Base-by-base conservation (phyloP, 2,888 invertebrate genomes). In the Lucinisca nassula region DNA sequence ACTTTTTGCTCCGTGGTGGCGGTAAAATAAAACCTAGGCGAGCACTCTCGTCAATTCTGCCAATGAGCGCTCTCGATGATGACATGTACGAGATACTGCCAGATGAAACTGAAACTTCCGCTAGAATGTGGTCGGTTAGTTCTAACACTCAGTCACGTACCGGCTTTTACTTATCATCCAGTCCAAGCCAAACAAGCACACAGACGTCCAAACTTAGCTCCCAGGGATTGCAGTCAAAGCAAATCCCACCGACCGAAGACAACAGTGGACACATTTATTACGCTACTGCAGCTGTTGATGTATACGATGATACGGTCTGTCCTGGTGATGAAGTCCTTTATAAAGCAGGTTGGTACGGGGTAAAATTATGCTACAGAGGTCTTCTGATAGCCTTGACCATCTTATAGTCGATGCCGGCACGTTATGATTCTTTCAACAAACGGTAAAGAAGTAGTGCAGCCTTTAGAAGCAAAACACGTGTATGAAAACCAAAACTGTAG, bases 251-350 rank as follows among this genome's bases (percentile, higher is more conserved):
- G n/a, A n/a, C n/a, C 45, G 8, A 45, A 45, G 10, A 12, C 45
- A 45, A 45, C 45, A 45, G 45, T 45, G 8, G 45, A 45, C n/a
- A n/a, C n/a, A n/a, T n/a, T n/a, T n/a, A n/a, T n/a, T n/a, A 70
- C 14, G 27, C 17, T 8, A 0, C 14, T n/a, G 10, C 30, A 40
- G 51, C n/a, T 27, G 78, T 78, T 35, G 75, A 82, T 32, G n/a
- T 73, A 1, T 88, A 88, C 78, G 88, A 88, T 55, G 82, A 88
- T 38, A 85, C 88, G 4, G 82, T 55, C 38, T 38, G 61, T 77
- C 77, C 70, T 24, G 40, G 30, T 12, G 38, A 67, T 67, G 67
- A 32, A 35, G 67, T 67, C 3, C 32, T 67, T 30, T 67, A 67
- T 17, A 67, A 67, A 35, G 67, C 67, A 67, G 67, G 67, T 67